Percentiles rank a stretch among this genome's conserved stretches.
Conservation (phyloP, 2,797 vertebrate species). For the Columba guinea region DNA sequence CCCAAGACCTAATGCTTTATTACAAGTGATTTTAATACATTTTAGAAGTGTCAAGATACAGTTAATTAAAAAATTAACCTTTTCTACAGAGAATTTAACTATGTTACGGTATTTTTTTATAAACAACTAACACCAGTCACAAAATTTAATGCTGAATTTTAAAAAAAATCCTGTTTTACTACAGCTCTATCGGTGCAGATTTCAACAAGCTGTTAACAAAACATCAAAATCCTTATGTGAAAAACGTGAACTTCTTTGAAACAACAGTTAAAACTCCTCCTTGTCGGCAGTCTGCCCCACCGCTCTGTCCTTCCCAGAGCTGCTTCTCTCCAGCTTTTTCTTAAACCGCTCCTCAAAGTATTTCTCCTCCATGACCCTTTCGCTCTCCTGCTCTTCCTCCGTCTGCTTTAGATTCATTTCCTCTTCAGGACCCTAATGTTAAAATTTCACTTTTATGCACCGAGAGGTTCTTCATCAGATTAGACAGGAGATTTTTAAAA, state of each 20-base stretch:
- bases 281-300: neutral
- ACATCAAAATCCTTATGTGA: neutral
- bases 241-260: neutral
- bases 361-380: conserved; percentile 13
- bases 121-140: neutral
- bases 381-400: conserved; percentile 61
- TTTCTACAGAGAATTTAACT: neutral
- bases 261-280: conserved; percentile 22
- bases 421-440: conserved; percentile 79
- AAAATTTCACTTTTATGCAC: neutral
- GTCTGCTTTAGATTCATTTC: conserved; percentile 76
- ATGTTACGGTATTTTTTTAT: neutral
- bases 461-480: neutral
- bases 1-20: neutral
- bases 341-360: neutral
- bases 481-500: neutral
- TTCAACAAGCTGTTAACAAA: neutral
- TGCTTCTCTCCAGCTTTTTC: neutral
- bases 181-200: neutral
- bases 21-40: neutral
- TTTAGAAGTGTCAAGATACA: neutral
- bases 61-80: neutral
- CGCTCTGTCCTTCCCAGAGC: neutral
- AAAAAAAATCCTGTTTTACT: neutral
- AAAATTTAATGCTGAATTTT: neutral